phyloP scores from a whole-genome alignment of 2,113 vertebrate genomes.

The Cryptomyrus ogoouensis region DNA sequence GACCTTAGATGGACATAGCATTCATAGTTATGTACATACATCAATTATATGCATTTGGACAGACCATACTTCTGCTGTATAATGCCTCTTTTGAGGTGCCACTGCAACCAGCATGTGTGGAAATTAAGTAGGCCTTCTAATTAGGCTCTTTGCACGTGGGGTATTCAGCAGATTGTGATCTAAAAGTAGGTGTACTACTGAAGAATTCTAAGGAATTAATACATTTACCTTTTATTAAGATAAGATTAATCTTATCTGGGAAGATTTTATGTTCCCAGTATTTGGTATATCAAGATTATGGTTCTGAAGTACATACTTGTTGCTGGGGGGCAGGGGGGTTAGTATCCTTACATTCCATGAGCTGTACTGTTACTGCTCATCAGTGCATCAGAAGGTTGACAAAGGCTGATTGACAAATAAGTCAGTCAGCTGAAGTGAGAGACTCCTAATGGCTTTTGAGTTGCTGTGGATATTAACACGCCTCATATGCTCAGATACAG shows the following conservation, averaged over 20 bases:
- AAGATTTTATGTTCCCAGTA: neutral
- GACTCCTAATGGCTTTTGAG: neutral
- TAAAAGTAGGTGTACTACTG: neutral
- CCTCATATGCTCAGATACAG: constrained; percentile 15
- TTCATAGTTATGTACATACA: neutral
- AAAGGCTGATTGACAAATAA: too few species aligned
- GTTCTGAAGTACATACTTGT: neutral
- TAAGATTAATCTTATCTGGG: neutral
- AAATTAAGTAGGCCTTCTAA: neutral
- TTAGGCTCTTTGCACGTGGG: neutral
- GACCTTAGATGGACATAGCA: neutral
- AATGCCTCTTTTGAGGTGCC: neutral
- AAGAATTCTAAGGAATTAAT: neutral
- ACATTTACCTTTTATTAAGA: neutral
- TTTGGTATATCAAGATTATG: neutral
- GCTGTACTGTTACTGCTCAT: neutral
- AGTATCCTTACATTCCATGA: neutral
- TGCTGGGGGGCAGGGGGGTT: neutral
- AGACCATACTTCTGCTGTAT: neutral
- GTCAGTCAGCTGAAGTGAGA: neutral
- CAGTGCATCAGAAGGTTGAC: neutral
- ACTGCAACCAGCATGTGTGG: neutral
- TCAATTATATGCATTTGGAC: neutral
- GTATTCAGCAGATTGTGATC: neutral
- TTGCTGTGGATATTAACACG: constrained; percentile 15